These are phyloP conservation scores for Struthio camelus DNA, from an alignment of 2,113 vertebrate species.

Conservation along the genomic window DNA sequence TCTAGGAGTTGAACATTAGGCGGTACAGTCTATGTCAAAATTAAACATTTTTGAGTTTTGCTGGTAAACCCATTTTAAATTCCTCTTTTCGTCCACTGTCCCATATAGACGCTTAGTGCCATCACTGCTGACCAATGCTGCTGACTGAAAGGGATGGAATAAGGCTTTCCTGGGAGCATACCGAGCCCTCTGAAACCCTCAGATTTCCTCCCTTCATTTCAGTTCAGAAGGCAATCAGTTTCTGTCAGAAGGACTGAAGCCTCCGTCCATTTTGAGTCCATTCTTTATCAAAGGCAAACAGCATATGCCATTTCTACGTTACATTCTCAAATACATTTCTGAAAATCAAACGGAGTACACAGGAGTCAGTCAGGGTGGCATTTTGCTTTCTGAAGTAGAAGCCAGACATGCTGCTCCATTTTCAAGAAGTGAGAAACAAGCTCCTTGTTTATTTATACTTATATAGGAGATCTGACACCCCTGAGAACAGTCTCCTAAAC, in stretches of 20 bases:
- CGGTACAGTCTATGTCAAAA: background rate
- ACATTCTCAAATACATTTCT: background rate
- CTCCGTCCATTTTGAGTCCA: background rate
- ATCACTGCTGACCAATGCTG: background rate
- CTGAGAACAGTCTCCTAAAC: background rate
- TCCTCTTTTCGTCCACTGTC: background rate
- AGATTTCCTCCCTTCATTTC: background rate
- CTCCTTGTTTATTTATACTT: background rate
- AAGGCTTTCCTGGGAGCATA: background rate
- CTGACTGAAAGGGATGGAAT: no score
- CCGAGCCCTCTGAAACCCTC: no score
- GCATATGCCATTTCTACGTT: background rate
- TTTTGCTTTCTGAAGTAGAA: constrained; percentile 24
- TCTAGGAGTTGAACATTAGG: background rate
- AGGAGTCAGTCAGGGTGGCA: background rate
- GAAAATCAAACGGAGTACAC: background rate
- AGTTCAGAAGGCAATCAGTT: no score
- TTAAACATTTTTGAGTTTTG: background rate
- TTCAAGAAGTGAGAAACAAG: constrained; percentile 30
- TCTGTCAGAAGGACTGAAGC: background rate
- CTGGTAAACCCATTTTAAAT: background rate
- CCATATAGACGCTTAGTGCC: no score
- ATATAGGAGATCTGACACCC: background rate
- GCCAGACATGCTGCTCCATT: background rate
- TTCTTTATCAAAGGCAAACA: background rate